Evolutionary conservation across 2,888 invertebrate species (phyloP).

Genomic region (Apotomis capreana): DNA sequence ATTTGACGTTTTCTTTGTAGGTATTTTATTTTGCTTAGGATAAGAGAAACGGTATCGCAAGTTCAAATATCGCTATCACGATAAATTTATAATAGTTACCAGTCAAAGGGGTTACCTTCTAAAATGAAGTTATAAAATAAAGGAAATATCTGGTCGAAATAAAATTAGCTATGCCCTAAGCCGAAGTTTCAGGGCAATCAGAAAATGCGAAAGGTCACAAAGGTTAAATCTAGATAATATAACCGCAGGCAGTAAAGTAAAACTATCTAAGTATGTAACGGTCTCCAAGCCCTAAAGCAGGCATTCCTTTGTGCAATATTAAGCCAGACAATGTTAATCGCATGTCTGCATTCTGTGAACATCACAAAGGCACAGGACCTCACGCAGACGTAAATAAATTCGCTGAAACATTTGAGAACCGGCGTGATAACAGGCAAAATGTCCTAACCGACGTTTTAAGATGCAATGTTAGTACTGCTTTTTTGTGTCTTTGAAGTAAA

Average conservation of each 20-base stretch:
- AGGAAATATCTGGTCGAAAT: no score
- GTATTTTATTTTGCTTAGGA: background rate
- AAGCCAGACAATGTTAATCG: slow-evolving; percentile 33
- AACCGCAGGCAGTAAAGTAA: background rate
- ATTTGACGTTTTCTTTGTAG: no score
- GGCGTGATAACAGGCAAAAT: background rate
- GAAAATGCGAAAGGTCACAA: no score
- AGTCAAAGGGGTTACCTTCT: no score
- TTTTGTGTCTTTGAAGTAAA: background rate
- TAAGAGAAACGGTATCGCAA: background rate
- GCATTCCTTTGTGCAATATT: slow-evolving; percentile 26
- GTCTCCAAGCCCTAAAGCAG: slow-evolving; percentile 11
- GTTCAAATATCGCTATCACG: no score
- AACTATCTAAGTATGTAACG: slow-evolving; percentile 4
- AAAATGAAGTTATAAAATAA: no score
- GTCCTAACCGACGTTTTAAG: background rate
- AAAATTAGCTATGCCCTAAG: no score
- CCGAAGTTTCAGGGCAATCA: no score
- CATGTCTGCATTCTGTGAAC: slow-evolving; percentile 35
- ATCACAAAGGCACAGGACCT: slow-evolving; percentile 39
- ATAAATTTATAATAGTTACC: no score
- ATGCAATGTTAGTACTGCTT: background rate
- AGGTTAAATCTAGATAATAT: background rate
- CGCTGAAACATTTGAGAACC: slow-evolving; percentile 43
- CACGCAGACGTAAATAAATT: slow-evolving; percentile 40